These are phyloP conservation scores for Drosophila phalerata DNA, from an alignment of 2,888 invertebrate genomes.

Conservation along the genomic window DNA sequence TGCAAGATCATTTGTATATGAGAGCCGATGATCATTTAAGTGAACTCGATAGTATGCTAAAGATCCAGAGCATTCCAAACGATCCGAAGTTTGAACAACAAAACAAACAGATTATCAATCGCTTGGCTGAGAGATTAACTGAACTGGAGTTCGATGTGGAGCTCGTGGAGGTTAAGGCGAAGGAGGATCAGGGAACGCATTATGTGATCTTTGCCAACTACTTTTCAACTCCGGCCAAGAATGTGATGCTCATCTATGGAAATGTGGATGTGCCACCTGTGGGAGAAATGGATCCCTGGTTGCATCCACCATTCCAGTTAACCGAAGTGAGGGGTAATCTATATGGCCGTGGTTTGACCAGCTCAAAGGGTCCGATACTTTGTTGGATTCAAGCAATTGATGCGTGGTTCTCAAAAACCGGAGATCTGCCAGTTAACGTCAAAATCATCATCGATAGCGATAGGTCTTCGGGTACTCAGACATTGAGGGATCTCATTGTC, in stretches of 20 bases:
- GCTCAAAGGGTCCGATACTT: conserved; percentile 48
- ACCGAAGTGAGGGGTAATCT: conserved; percentile 13
- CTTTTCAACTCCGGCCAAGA: conserved; percentile 51
- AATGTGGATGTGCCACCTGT: conserved; percentile 37
- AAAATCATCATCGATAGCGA: conserved; percentile 40
- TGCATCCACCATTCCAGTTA: conserved; percentile 33
- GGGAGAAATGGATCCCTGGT: conserved; percentile 14
- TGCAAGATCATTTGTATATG: not conserved
- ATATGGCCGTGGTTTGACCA: conserved; percentile 43
- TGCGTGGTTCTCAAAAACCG: conserved; percentile 24
- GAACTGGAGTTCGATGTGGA: conserved; percentile 52
- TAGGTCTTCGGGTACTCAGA: not conserved
- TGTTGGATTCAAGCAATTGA: conserved; percentile 49
- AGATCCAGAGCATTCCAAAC: conserved; percentile 31
- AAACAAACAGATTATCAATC: conserved; percentile 40
- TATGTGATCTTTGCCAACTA: conserved; percentile 54
- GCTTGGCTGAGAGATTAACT: conserved; percentile 28
- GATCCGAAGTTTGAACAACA: not conserved
- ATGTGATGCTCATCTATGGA: conserved; percentile 54
- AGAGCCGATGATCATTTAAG: not conserved
- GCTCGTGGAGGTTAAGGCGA: conserved; percentile 21
- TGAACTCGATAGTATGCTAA: conserved; percentile 28
- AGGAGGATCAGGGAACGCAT: not conserved
- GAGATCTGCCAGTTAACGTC: conserved; percentile 52
- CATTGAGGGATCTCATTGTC: conserved; percentile 19